phyloP scores from a whole-genome alignment of 2,113 vertebrate species.

The Alosa alosa region DNA sequence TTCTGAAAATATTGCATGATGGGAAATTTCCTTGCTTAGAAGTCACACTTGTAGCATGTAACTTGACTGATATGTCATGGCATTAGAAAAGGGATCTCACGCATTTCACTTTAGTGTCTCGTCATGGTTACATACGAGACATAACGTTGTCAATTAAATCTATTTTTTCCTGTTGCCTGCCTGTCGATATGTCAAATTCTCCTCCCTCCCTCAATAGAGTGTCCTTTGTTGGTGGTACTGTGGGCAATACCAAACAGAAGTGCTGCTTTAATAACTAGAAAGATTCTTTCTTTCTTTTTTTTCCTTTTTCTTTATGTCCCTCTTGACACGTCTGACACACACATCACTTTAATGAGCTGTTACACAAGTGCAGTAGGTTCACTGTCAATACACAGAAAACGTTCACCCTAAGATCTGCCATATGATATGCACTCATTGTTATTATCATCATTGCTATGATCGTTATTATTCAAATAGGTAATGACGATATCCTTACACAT shows the following conservation, averaged over 20 bases:
- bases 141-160: not conserved
- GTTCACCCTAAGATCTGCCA: constrained; percentile 62
- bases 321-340: constrained; percentile 34
- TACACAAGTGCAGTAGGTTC: constrained; percentile 41
- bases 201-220: not conserved
- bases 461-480: constrained; percentile 27
- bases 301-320: constrained; percentile 49
- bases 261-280: constrained; percentile 61
- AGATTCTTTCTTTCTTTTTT: constrained; percentile 37
- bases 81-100: constrained; percentile 33
- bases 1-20: too few relatives aligned
- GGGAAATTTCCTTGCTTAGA: not conserved
- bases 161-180: constrained; percentile 3
- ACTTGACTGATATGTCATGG: constrained; percentile 12
- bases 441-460: constrained; percentile 39
- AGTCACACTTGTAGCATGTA: constrained; percentile 23
- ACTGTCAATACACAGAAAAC: constrained; percentile 40
- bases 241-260: constrained; percentile 67
- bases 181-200: not conserved
- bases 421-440: constrained; percentile 59
- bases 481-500: constrained; percentile 47
- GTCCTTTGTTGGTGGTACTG: constrained; percentile 60
- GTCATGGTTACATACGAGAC: not conserved
- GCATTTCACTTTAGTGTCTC: constrained; percentile 16
- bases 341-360: constrained; percentile 40